Evolutionary conservation across 2,113 vertebrate species (phyloP), one percentile per base, ranked within the genome.

Genomic region (Drymodes brunneopygia): DNA sequence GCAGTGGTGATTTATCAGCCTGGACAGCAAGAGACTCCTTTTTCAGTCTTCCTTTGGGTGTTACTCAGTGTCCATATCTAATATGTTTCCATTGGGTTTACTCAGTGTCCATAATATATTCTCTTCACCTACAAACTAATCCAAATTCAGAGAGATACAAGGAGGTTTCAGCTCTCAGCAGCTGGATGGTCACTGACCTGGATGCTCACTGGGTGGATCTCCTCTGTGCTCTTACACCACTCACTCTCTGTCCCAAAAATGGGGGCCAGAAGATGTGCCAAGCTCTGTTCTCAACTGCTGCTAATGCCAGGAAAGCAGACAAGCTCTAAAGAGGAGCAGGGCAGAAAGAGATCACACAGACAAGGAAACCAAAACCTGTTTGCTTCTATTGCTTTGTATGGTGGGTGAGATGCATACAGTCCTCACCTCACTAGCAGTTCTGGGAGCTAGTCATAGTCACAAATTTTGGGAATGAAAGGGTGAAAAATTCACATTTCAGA

Each of bases 341-440:
- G 21, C 18, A 54, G 42, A 57, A 91, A 79, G 73, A 51, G 35
- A 7, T 78, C 6, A 3, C 36, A 54, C 4, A 15, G 18, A 27
- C 17, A 42, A 45, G 31, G 35, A 86, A 51, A 35, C 7, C 27
- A 38, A 71, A 87, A 7, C 22, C 35, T 15, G 2, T 60, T 81
- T 85, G 5, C 4, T 92, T 61, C 35, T 24, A 14, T 6, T 56
- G 27, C 5, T 79, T 67, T 2, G 0, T 33, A 13, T 0, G 0
- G 8, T 20, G 9, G 27, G 40, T 45, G 47, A 85, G 61, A 47
- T 45, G 22, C 38, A 62, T 6, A 53, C 2, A 28, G 17, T 24
- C 18, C 29, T 82, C n/a, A 38, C 13, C 33, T 51, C 29, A 24
- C 9, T 7, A 64, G 44, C 35, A 69, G 18, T 13, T 50, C 54